A percentile compares a stretch with the other conserved stretches of the same genome.
Evolutionary conservation across 2,888 invertebrate genomes (phyloP).

Genomic region (Plemyria rubiginata): DNA sequence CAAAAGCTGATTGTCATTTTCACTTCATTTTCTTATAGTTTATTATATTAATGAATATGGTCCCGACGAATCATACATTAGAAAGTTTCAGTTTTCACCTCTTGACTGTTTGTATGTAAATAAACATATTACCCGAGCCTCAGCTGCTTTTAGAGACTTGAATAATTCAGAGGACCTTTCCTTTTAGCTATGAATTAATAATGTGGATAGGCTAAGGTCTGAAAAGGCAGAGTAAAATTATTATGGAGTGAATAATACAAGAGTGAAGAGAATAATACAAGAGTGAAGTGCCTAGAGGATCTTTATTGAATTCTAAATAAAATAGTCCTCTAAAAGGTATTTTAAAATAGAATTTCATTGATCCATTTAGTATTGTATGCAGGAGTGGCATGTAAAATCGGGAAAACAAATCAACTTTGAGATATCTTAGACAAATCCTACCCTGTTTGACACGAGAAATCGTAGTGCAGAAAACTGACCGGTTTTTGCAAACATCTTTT

Average conservation of each 20-base stretch:
- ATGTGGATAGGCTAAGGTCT: conserved; percentile 16
- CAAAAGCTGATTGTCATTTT: too few relatives aligned
- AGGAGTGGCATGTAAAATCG: neutral
- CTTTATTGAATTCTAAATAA: too few relatives aligned
- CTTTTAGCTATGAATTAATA: conserved; percentile 19
- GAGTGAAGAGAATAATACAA: too few relatives aligned
- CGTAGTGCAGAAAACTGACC: conserved; percentile 47
- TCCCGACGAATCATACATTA: neutral
- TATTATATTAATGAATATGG: too few relatives aligned
- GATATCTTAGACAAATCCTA: too few relatives aligned
- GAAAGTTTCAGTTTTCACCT: neutral
- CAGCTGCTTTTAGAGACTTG: conserved; percentile 16
- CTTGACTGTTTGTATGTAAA: neutral
- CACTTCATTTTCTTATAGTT: too few relatives aligned
- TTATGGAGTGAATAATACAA: neutral
- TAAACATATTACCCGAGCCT: conserved; percentile 10
- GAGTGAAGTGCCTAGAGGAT: too few relatives aligned
- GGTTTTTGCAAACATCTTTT: conserved; percentile 55
- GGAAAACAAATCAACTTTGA: neutral
- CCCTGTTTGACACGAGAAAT: neutral
- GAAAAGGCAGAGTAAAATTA: neutral
- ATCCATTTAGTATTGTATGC: neutral
- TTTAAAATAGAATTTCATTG: neutral
- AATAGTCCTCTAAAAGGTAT: too few relatives aligned
- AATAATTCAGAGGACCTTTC: conserved; percentile 21